Evolutionary conservation across 35 echinoderm and acorn worm species (phyloP).

Genomic region (Apostichopus parvimensis): DNA sequence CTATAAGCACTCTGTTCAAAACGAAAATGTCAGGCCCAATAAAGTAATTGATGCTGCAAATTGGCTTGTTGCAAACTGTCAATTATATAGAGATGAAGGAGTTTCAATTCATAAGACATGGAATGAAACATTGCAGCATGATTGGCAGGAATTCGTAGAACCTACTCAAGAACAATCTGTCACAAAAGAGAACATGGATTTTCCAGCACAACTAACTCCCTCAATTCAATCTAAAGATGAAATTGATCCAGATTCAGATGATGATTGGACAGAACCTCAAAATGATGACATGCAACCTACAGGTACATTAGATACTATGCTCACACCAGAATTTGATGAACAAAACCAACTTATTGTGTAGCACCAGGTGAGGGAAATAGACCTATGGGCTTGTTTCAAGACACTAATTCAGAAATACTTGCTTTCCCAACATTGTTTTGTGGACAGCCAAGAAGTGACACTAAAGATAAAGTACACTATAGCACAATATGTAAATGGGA

Average conservation of each 20-base stretch:
- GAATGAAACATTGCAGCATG: slow-evolving; percentile 21
- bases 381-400: too few species aligned
- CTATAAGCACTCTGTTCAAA: too few species aligned
- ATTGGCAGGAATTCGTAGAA: slow-evolving; percentile 41
- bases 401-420: not conserved
- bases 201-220: not conserved
- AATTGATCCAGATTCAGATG: too few species aligned
- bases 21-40: too few species aligned
- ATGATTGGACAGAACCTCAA: too few species aligned
- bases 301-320: slow-evolving; percentile 53
- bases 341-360: slow-evolving; percentile 17
- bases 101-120: not conserved
- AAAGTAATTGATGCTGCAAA: too few species aligned
- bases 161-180: not conserved
- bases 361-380: slow-evolving; percentile 58
- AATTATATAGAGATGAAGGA: too few species aligned
- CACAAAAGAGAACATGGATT: not conserved
- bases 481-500: slow-evolving; percentile 29
- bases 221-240: slow-evolving; percentile 10
- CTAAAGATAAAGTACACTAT: too few species aligned
- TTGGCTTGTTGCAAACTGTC: too few species aligned
- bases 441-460: too few species aligned
- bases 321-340: not conserved
- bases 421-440: not conserved
- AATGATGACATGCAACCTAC: too few species aligned